Evolutionary conservation across 1,140 invertebrate genomes (phyloP).

Genomic region (Elymnias hypermnestra): DNA sequence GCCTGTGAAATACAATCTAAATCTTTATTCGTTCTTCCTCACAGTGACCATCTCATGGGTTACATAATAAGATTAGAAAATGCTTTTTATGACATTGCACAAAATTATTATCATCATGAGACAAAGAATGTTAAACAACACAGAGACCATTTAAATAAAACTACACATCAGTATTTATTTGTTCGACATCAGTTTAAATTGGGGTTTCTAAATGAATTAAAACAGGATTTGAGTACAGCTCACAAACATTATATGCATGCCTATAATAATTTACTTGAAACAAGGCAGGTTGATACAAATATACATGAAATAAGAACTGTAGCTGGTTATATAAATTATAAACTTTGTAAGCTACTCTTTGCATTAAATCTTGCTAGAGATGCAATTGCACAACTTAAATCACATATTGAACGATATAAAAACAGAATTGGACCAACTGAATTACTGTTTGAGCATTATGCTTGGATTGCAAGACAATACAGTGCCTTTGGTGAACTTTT

Average conservation of each 20-base stretch:
- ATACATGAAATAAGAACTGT: conserved; percentile 95
- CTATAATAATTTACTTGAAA: conserved; percentile 92
- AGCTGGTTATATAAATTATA: conserved; percentile 97
- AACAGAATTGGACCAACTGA: conserved; percentile 86
- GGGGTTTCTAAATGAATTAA: conserved; percentile 96
- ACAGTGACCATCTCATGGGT: conserved; percentile 91
- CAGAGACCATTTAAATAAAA: conserved; percentile 94
- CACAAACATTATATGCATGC: conserved; percentile 97
- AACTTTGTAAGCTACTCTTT: conserved; percentile 94
- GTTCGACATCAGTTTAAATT: conserved; percentile 98
- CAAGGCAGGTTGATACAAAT: conserved; percentile 92
- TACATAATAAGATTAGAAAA: conserved; percentile 88
- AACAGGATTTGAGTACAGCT: conserved; percentile 91
- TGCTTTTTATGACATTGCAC: conserved; percentile 94
- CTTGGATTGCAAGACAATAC: conserved; percentile 97
- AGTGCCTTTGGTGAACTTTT: conserved; percentile 95
- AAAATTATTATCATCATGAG: conserved; percentile 94
- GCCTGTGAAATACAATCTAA: conserved; percentile 95
- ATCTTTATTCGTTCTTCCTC: conserved; percentile 92
- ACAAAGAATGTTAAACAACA: conserved; percentile 92
- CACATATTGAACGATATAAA: conserved; percentile 93
- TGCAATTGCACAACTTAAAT: conserved; percentile 94
- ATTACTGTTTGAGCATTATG: conserved; percentile 95
- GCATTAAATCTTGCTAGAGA: conserved; percentile 92
- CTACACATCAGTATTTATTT: conserved; percentile 92